Evolutionary conservation across 2,797 vertebrate species (phyloP), one percentile per base, ranked within the genome.

Genomic region (Malurus splendens): DNA sequence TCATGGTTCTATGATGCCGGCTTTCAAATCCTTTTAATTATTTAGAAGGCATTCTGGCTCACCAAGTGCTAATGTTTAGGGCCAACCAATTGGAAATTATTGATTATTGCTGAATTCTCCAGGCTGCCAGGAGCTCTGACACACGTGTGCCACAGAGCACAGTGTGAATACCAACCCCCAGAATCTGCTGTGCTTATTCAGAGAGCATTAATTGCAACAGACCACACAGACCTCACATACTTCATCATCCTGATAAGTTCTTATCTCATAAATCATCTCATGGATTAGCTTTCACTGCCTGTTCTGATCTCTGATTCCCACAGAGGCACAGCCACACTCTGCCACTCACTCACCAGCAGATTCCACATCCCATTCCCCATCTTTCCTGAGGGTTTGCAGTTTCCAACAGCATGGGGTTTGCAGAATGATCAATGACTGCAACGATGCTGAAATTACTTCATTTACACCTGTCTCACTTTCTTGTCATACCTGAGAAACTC

Each of bases 251-350:
- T 41, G 82, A 32, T 66, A 73, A 76, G 16, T 87, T 83, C 91
- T 89, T 81, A 89, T 55, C 1, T 0, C 80, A 83, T 79, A 67
- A 87, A 89, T 93, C 89, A 87, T 86, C 7, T 48, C 79, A 92
- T 86, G 39, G 90, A 93, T 94, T 90, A 91, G 42, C 82, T 90
- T 92, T 93, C 85, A 70, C 47, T 17, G 50, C 65, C 67, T 27
- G 42, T 86, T 93, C 74, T 90, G 80, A 56, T 90, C 82, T 81
- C 60, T 79, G 74, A 64, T 78, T 86, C 52, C 44, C 30, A 9
- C 27, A 57, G 67, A 44, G 8, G 14, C 64, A 60, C 48, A 79
- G 65, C 57, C 68, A 41, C 42, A 25, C 47, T 88, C 55, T 47
- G 74, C 55, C 83, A n/a, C 62, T 87, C 61, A 41, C 32, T 74